These are phyloP conservation scores for Oncorhynchus masou DNA, from an alignment of 2,113 vertebrate species.

Conservation along the genomic window DNA sequence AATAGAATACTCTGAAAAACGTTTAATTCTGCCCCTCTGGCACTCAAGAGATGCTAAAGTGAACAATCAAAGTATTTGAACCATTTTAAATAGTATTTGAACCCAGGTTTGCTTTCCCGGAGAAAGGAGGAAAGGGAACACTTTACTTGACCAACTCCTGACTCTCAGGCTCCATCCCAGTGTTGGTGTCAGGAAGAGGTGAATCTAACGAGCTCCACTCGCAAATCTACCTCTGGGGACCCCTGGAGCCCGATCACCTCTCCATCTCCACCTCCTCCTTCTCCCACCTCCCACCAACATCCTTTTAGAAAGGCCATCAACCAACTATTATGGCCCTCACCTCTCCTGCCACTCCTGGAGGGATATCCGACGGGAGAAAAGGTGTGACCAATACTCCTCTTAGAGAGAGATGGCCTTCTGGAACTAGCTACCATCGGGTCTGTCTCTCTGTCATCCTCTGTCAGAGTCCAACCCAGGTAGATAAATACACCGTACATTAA, in stretches of 20 bases:
- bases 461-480: background rate
- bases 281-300: slow-evolving; percentile 48
- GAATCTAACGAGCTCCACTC: slow-evolving; percentile 67
- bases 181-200: slow-evolving; percentile 71
- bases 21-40: no score
- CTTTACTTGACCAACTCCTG: slow-evolving; percentile 62
- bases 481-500: background rate
- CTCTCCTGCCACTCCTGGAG: slow-evolving; percentile 38
- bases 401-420: slow-evolving; percentile 1
- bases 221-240: slow-evolving; percentile 66
- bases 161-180: slow-evolving; percentile 53
- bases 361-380: slow-evolving; percentile 48
- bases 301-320: slow-evolving; percentile 66
- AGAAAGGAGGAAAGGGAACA: slow-evolving; percentile 12
- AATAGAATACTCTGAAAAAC: no score
- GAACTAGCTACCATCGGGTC: background rate
- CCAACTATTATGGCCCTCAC: slow-evolving; percentile 41
- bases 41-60: no score
- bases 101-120: no score
- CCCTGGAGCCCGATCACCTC: slow-evolving; percentile 48
- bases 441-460: background rate
- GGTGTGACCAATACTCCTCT: slow-evolving; percentile 58
- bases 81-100: no score
- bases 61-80: no score
- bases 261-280: slow-evolving; percentile 9